A percentile compares a stretch with the other conserved stretches of the same genome.
Evolutionary conservation across 2,797 vertebrate genomes (phyloP).

Genomic region (Varecia variegata): DNA sequence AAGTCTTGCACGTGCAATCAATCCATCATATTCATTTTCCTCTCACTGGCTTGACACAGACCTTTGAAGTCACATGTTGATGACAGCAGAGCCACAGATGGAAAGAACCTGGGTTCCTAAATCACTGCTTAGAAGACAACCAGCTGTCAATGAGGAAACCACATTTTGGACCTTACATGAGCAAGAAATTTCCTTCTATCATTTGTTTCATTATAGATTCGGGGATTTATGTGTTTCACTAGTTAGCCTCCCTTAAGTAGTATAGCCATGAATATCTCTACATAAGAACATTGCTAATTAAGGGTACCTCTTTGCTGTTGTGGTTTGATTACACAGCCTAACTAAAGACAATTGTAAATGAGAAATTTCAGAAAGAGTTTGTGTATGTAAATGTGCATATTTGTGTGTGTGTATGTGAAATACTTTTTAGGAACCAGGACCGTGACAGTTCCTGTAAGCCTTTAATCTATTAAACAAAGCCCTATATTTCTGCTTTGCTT

Average conservation of each 20-base stretch:
- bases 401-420: neutral
- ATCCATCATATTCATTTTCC: neutral
- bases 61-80: neutral
- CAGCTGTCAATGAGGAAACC: neutral
- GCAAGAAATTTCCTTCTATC: neutral
- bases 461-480: neutral
- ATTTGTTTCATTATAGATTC: neutral
- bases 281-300: neutral
- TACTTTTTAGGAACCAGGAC: neutral
- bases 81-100: neutral
- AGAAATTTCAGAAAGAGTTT: neutral
- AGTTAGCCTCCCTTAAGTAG: neutral
- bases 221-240: neutral
- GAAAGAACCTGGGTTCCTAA: neutral
- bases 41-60: neutral
- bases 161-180: neutral
- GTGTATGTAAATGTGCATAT: neutral
- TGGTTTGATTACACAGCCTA: neutral
- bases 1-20: neutral
- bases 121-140: neutral
- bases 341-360: constrained; percentile 13
- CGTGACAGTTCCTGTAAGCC: neutral
- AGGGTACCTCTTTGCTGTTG: neutral
- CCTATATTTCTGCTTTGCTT: neutral
- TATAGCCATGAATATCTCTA: neutral